Conservation (phyloP, 2,797 vertebrate species). For the Mus spretus region DNA sequence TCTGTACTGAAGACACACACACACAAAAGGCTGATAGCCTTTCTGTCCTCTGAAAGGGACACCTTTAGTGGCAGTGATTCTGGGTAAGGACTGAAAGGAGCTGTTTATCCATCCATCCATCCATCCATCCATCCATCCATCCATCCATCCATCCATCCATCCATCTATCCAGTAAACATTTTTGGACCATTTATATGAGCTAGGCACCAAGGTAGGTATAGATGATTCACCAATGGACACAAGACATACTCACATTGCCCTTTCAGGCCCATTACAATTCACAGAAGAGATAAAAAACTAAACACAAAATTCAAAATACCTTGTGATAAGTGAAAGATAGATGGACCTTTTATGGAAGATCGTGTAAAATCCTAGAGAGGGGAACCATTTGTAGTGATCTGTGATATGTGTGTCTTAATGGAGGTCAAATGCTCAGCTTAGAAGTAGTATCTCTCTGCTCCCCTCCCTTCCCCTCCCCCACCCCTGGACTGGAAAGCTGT, state of each 20-base stretch:
- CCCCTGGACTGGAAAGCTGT: not conserved
- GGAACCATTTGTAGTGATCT: not conserved
- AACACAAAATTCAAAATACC: not conserved
- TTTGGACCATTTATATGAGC: conserved; percentile 23
- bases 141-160: not conserved
- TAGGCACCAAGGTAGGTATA: not conserved
- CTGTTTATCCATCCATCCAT: not conserved
- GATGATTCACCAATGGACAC: not conserved
- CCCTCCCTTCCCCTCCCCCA: accelerated
- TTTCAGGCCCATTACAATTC: conserved; percentile 2
- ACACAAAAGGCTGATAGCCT: not conserved
- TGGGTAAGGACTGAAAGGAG: not conserved
- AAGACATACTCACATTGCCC: not conserved
- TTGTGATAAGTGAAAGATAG: conserved; percentile 4
- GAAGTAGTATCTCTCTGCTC: not conserved
- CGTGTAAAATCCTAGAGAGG: not conserved
- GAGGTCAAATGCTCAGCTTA: conserved; percentile 40
- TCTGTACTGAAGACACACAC: not conserved
- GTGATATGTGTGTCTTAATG: not conserved
- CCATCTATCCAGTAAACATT: not conserved
- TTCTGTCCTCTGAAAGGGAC: conserved; percentile 1
- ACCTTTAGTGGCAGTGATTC: not conserved
- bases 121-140: not conserved
- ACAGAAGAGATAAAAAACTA: conserved; percentile 6
- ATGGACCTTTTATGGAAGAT: not conserved